Base-by-base conservation (phyloP, 2,113 vertebrate genomes). In the Ceuthmochares aereus region DNA sequence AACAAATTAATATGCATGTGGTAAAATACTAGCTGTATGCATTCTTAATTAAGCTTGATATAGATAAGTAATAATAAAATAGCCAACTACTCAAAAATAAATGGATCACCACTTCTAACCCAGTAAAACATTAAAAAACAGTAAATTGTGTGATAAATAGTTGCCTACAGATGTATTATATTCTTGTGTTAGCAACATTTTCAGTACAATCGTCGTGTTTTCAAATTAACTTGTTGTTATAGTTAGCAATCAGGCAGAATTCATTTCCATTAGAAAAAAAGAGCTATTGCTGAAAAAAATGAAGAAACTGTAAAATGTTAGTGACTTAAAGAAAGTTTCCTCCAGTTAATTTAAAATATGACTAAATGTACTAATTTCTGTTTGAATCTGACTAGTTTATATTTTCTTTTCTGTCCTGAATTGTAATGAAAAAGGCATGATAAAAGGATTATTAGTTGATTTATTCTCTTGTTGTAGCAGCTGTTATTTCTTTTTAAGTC, bases 11-110 rank as follows among this genome's bases (percentile, higher is more conserved):
- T 94, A 87, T 91, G 34, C n/a, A 84, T 63, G 34, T 63, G 52
- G 84, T 91, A 93, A 91, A 94, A 68, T 30, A 56, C 89, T 94
- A 91, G 56, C 75, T 75, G 26, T 69, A 10, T 84, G 29, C 40
- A 30, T 91, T 94, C 74, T 89, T 93, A 73, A 91, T 92, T 87
- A 81, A 81, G 66, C 66, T 78, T 91, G 56, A 63, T 84, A 67
- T 52, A 81, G 77, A 55, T 84, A 77, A 69, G 36, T 93, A 75
- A 26, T 80, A 89, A 74, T 62, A 67, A 89, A 91, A 58, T 84
- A 94, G 26, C 47, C 14, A 27, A 64, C 69, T 89, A 43, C 60
- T 82, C 17, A 89, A 92, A 96, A 86, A 63, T 55, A 81, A 84
- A 68, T 82, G 25, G 23, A 59, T 81, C 34, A 7, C 32, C 29